Percentiles rank a stretch among this genome's conserved stretches.
phyloP scores from a whole-genome alignment of 2,888 invertebrate species.

The Thereva unica region DNA sequence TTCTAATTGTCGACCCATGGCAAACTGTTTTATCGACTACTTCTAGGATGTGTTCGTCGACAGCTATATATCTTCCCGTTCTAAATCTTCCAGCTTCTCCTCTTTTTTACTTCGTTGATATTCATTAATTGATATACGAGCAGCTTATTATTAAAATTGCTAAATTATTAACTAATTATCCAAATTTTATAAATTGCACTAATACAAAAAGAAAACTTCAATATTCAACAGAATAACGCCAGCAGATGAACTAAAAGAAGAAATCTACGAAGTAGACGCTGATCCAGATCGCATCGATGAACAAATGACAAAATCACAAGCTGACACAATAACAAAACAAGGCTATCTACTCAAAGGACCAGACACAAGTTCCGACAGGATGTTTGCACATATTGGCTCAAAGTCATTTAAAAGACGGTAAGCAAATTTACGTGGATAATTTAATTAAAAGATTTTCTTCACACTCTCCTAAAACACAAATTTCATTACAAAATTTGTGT shows the following conservation, averaged over 20 bases:
- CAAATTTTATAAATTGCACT: no score
- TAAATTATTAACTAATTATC: no score
- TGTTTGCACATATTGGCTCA: conserved; percentile 89
- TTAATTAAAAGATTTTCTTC: background rate
- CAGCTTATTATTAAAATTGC: no score
- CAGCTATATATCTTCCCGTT: no score
- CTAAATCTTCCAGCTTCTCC: no score
- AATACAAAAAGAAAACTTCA: no score
- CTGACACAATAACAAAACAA: conserved; percentile 83
- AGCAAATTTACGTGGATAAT: background rate
- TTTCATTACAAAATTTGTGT: background rate
- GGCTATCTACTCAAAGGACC: conserved; percentile 91
- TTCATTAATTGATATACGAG: no score
- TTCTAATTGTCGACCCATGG: no score
- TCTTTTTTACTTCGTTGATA: no score
- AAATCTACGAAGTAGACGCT: conserved; percentile 87
- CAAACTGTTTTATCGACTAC: no score
- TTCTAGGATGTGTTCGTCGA: no score
- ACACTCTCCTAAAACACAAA: background rate
- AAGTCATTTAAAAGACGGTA: conserved; percentile 85
- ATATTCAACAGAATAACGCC: conserved; percentile 55
- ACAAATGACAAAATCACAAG: conserved; percentile 64
- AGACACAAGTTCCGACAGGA: conserved; percentile 85
- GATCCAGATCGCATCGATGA: conserved; percentile 82
- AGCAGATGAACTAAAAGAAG: conserved; percentile 71